Evolutionary conservation across 92 coral and sea anemone genomes (phyloP).

Genomic region (Parazoanthus swiftii): DNA sequence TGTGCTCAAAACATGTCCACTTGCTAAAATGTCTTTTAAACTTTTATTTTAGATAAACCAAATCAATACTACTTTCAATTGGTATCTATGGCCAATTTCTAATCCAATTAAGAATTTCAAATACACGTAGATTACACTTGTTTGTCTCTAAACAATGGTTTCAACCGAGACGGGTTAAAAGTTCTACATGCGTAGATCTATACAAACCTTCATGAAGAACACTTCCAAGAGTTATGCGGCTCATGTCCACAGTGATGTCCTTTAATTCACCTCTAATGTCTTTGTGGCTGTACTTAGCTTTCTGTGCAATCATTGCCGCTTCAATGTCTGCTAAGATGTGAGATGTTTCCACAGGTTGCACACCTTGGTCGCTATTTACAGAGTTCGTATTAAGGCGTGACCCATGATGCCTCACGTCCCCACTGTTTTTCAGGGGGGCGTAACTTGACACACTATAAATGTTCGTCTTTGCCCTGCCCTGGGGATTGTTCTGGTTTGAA

Average conservation of each 20-base stretch:
- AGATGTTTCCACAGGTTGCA: slow-evolving; percentile 56
- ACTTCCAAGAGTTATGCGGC: slow-evolving; percentile 88
- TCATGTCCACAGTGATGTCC: slow-evolving; percentile 82
- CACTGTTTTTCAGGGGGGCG: background rate
- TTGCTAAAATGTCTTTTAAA: too few relatives aligned
- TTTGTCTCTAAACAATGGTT: too few relatives aligned
- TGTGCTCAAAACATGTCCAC: too few relatives aligned
- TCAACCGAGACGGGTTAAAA: too few relatives aligned
- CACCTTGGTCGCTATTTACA: slow-evolving; percentile 40
- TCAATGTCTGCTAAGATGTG: slow-evolving; percentile 57
- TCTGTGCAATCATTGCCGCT: slow-evolving; percentile 78
- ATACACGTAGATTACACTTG: too few relatives aligned
- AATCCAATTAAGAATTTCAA: too few relatives aligned
- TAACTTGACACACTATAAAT: slow-evolving; percentile 1
- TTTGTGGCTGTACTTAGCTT: slow-evolving; percentile 85
- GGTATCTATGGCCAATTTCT: too few relatives aligned
- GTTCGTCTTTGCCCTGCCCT: background rate
- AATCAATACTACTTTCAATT: too few relatives aligned
- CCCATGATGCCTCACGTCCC: background rate
- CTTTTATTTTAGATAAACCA: too few relatives aligned
- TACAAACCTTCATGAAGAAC: slow-evolving; percentile 81
- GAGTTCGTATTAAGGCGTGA: slow-evolving; percentile 35
- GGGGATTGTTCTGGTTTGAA: background rate
- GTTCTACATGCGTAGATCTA: too few relatives aligned
- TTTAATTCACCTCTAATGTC: slow-evolving; percentile 85